Percentiles rank a stretch among this genome's conserved stretches.
Evolutionary conservation across 2,797 vertebrate genomes (phyloP).

Genomic region (Falco rusticolus): DNA sequence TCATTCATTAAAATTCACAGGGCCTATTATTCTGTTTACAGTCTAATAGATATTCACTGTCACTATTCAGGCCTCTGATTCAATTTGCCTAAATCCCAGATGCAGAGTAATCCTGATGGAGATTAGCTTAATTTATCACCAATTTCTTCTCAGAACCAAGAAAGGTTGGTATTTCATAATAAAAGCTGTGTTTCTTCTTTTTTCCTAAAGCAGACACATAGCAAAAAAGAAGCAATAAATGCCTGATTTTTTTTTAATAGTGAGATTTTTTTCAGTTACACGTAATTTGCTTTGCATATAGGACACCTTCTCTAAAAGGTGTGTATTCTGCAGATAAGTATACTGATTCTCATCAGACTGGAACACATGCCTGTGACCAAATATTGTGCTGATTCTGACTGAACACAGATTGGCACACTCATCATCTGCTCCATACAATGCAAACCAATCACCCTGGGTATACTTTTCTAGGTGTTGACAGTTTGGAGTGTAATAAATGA

Average conservation of each 20-base stretch:
- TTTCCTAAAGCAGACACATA: neutral
- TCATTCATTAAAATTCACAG: slow-evolving; percentile 77
- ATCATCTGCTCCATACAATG: neutral
- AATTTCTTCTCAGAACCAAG: slow-evolving; percentile 76
- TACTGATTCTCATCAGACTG: neutral
- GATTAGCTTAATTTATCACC: slow-evolving; percentile 87
- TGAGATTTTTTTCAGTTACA: neutral
- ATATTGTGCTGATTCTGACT: neutral
- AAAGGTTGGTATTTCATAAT: slow-evolving; percentile 65
- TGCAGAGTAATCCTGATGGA: slow-evolving; percentile 83
- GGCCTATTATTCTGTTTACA: slow-evolving; percentile 81
- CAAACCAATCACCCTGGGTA: slow-evolving; percentile 28
- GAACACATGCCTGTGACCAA: neutral
- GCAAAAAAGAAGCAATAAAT: neutral
- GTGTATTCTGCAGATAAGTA: neutral
- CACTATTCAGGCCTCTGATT: slow-evolving; percentile 83
- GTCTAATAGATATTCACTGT: slow-evolving; percentile 86
- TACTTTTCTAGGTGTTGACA: slow-evolving; percentile 10
- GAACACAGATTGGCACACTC: neutral
- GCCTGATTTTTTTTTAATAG: neutral
- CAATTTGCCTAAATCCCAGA: slow-evolving; percentile 85
- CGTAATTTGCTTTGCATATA: neutral
- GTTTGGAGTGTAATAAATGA: slow-evolving; percentile 22
- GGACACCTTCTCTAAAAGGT: neutral
- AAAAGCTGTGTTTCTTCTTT: slow-evolving; percentile 44